Evolutionary conservation across 92 coral and sea anemone genomes (phyloP), one percentile per base, ranked within the genome.

Genomic region (Bergia puertoricense): DNA sequence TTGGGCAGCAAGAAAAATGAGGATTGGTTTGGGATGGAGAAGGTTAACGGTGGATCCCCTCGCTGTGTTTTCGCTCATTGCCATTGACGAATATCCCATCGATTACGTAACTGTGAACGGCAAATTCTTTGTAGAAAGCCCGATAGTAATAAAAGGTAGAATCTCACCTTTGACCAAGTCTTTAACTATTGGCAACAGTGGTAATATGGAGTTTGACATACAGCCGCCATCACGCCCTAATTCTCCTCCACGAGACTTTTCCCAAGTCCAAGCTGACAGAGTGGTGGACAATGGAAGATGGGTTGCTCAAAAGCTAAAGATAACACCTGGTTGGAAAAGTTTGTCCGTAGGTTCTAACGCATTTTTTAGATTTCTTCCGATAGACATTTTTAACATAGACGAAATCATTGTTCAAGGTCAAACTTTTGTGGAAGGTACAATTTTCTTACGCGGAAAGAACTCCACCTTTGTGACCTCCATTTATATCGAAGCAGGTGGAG

Each of bases 241-340:
- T 6, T 62, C 74, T 36, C 85, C 85, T 59, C 36, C 75, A 81
- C 85, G 62, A 6, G 85, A 81, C 51, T 81, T 81, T 23, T 81
- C 85, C 39, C 51, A 59, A 6, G 89, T 95, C 74, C 93, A 91
- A 39, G 98, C 94, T 11, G 93, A 95, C 71, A 76, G 42, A 73
- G 94, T 93, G 59, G 88, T 88, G 30, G 90, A 93, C 67, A 91
- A 88, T 45, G 98, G 98, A 8, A 88, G 85, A 36, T 86, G 95
- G 90, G 71, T 82, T 20, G 86, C 94, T 22, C 89, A 85, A 44
- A 95, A 86, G 50, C 92, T 95, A 0, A 91, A 86, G 65, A 95
- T 95, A 48, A 90, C 82, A 30, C 98, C 98, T 30, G 98, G 98
- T 16, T 95, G 98, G 96, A 92, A 92, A 80, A 89, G 88, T 15